phyloP scores from a whole-genome alignment of 2,797 vertebrate genomes.

The Ispidina lecontei region DNA sequence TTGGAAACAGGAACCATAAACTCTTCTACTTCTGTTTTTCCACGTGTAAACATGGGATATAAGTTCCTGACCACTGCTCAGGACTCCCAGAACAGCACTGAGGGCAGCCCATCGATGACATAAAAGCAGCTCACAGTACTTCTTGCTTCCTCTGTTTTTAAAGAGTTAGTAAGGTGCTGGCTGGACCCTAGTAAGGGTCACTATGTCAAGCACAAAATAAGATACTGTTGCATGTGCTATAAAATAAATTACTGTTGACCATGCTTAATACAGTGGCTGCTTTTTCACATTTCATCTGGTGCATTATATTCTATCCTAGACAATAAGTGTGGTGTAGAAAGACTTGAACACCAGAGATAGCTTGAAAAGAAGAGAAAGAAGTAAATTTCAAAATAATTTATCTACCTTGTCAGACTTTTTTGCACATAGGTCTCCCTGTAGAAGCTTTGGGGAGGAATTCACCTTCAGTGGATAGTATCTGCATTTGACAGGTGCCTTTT shows the following conservation, averaged over 20 bases:
- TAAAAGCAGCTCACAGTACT: background rate
- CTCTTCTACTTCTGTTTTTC: constrained; percentile 29
- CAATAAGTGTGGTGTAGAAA: background rate
- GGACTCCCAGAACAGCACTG: background rate
- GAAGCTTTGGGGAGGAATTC: background rate
- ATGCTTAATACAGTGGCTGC: background rate
- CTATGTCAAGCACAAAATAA: background rate
- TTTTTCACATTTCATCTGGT: constrained; percentile 31
- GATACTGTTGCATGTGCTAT: background rate
- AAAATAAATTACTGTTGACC: background rate
- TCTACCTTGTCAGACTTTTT: background rate
- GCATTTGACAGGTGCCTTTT: background rate
- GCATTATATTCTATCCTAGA: constrained; percentile 31
- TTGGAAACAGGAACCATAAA: constrained; percentile 43
- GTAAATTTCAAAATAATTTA: background rate
- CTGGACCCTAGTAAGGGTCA: background rate
- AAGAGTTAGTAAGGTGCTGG: background rate
- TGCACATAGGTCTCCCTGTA: background rate
- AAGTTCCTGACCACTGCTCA: background rate
- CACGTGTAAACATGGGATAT: background rate
- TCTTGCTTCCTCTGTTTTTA: background rate
- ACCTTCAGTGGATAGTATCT: background rate
- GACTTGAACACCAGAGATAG: background rate
- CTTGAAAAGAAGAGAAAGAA: background rate
- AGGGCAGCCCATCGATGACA: background rate